Evolutionary conservation across 2,888 invertebrate genomes (phyloP), one percentile per base, ranked within the genome.

Genomic region (Phaedon cochleariae): DNA sequence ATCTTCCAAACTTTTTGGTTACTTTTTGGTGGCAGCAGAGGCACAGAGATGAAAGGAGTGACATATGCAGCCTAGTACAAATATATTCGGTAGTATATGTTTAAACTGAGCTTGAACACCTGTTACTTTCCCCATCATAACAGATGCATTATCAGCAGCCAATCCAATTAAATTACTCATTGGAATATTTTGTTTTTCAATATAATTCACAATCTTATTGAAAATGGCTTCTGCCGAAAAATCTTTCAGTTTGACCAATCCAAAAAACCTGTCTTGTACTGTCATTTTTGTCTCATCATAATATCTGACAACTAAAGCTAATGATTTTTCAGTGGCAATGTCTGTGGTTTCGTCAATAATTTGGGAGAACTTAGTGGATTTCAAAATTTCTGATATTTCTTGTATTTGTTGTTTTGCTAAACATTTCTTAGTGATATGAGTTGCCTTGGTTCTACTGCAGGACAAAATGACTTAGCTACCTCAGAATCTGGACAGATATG

Each of bases 111-210:
- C 62, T 53, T 52, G 57, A 1, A 65, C 52, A 7, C 62, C 58
- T 18, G 21, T 21, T 21, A 31, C 6, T 12, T 58, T 37, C 17
- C 48, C 48, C 10, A 46, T 41, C 65, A 65, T 65, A 1, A 54
- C 65, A 12, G 58, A 10, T 20, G 62, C 65, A 46, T 62, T 62
- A 58, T 65, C 65, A 22, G 65, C 62, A n/a, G 62, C 65, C 3
- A 65, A 65, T 17, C 65, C 65, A n/a, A 65, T 55, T 20, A 61
- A 29, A 58, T 58, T 58, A 4, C 49, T 6, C 9, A 58, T 41
- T 5, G 58, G 58, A 15, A 63, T 52, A 12, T 58, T 21, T 3
- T 12, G 18, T 20, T 15, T 17, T 45, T 2, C 15, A 4, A 64
- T 4, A 31, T 53, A 52, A 15, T 45, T 21, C 5, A n/a, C 1